Evolutionary conservation across 30 jellyfish, hydroid and myxozoan species (phyloP), one percentile per base, ranked within the genome.

Genomic region (Clytia hemisphaerica): DNA sequence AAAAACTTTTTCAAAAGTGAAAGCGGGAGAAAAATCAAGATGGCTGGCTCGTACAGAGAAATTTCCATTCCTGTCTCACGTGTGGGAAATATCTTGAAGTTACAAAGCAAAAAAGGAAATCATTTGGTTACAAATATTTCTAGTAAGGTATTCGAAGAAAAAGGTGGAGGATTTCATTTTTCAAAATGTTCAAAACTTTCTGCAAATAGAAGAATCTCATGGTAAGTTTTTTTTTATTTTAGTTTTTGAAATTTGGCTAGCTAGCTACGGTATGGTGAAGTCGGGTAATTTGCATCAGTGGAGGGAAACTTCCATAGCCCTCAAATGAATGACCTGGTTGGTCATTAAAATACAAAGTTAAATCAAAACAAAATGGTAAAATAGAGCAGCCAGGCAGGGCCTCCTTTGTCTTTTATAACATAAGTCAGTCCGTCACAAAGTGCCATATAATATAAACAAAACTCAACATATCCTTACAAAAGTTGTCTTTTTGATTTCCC

Each of bases 41-140:
- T 77, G 90, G 90, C 90, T 80, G 90, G 81, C 80, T 77, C 76
- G 16, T 64, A 14, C 66, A 51, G 58, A 70, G 90, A 77, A 24
- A 61, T 77, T 2, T 76, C 50, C 10, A 29, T 77, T 1, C 65
- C 81, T 32, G 25, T 58, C 22, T 19, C 47, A 37, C 37, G 26
- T 34, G 69, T 27, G 1, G 76, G 76, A 25, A n/a, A 76, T 18
- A 27, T 53, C 40, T 27, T 77, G 62, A 74, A 47, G 28, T 15
- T 77, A n/a, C 76, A 66, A 29, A 77, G 45, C 19, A 68, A 77
- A 4, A 50, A 75, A 22, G 81, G 57, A 10, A 61, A 54, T 44
- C 55, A 36, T 65, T 29, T 48, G 27, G 65, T 36, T 31, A 49
- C 68, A 27, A 68, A 19, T 27, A 24, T 34, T 21, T 61, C 65